Evolutionary conservation across 2,888 invertebrate species (phyloP).

Genomic region (Julus scandinavius): DNA sequence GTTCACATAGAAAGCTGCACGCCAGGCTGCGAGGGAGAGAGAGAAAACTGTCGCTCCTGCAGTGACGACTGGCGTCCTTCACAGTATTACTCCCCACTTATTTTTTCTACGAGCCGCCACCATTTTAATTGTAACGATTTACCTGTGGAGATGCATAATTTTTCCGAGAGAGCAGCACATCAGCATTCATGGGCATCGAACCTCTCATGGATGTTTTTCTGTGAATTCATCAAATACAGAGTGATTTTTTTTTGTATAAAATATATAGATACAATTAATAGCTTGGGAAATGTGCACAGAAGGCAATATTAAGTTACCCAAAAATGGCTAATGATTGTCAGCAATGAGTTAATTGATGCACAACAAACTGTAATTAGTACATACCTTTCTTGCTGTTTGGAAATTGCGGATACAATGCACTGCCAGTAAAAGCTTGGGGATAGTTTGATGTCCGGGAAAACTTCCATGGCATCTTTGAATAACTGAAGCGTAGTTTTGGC

Average conservation of each 20-base stretch:
- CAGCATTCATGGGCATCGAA: background rate
- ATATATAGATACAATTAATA: too few species aligned
- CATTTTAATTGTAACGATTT: background rate
- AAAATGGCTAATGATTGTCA: background rate
- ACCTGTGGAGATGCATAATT: slow-evolving; percentile 25
- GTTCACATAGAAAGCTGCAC: too few species aligned
- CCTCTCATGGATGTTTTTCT: background rate
- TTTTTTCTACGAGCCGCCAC: too few species aligned
- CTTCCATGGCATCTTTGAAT: slow-evolving; percentile 22
- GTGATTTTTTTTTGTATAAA: too few species aligned
- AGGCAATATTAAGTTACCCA: too few species aligned
- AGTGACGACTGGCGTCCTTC: too few species aligned
- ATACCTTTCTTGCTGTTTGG: slow-evolving; percentile 44
- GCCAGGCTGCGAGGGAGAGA: too few species aligned
- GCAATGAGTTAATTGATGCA: background rate
- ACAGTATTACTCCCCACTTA: too few species aligned
- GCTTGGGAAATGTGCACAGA: too few species aligned
- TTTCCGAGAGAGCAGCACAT: background rate
- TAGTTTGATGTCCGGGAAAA: slow-evolving; percentile 12
- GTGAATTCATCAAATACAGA: background rate
- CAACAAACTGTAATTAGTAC: slow-evolving; percentile 13
- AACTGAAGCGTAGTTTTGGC: background rate
- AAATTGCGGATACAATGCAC: background rate
- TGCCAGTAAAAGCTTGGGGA: slow-evolving; percentile 45
- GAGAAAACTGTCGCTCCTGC: too few species aligned